Base-by-base conservation (phyloP, 2,797 vertebrate genomes). In the Parotocinclus haroldoi region DNA sequence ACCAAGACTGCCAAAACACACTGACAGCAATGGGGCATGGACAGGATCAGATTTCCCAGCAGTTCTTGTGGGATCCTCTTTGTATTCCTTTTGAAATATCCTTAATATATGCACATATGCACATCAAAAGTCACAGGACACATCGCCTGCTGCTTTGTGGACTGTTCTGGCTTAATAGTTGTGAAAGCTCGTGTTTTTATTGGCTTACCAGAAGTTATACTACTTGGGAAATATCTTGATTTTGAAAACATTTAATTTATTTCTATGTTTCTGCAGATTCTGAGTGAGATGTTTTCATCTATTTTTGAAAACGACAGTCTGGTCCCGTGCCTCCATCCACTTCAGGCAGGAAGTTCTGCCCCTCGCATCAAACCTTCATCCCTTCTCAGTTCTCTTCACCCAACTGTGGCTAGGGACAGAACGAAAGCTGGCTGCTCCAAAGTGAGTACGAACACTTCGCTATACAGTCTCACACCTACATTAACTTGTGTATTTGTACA, bases 201-300 rank as follows among this genome's bases (percentile, higher is more conserved):
- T n/a, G n/a, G n/a, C n/a, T n/a, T n/a, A n/a, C n/a, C n/a, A n/a
- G n/a, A n/a, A n/a, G n/a, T n/a, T n/a, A n/a, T n/a, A n/a, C n/a
- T n/a, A n/a, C n/a, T n/a, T n/a, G n/a, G n/a, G n/a, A n/a, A n/a
- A n/a, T n/a, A n/a, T n/a, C 39, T 58, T 40, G 5, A 9, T 36
- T 36, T 39, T 42, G 10, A 2, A 8, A 11, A 39, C 9, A 42
- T 13, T 56, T 40, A 11, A 11, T 57, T 8, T 12, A 0, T 48
- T 9, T 37, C 68, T 78, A 48, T 79, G 57, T 40, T 14, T 76
- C 75, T 76, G 40, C 78, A 93, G 91, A 87, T 91, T 73, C 85
- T 92, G 75, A 91, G 89, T 78, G 90, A 92, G 72, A 84, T 92
- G 85, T 88, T 93, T 81, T 91, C 90, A 58, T 87, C 88, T 70